phyloP scores from a whole-genome alignment of 2,888 invertebrate species.

The Muscina levida region DNA sequence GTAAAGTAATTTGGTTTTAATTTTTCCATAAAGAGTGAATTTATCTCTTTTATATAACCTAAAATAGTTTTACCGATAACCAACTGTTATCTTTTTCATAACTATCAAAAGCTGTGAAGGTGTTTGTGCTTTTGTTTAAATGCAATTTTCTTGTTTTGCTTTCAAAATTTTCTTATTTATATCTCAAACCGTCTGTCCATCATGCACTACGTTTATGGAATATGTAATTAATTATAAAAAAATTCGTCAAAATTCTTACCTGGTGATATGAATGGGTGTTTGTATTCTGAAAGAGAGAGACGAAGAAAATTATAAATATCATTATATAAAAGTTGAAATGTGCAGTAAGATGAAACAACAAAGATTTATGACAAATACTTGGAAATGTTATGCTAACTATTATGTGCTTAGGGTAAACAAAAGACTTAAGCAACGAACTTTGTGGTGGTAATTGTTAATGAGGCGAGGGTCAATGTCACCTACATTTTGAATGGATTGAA shows the following conservation, averaged over 20 bases:
- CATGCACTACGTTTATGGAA: slow-evolving; percentile 55
- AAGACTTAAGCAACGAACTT: slow-evolving; percentile 9
- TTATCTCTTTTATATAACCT: no score
- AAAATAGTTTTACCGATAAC: no score
- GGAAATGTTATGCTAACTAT: no score
- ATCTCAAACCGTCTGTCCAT: not conserved
- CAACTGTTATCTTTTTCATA: no score
- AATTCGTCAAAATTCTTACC: slow-evolving; percentile 49
- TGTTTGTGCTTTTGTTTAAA: slow-evolving; percentile 19
- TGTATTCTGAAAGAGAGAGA: slow-evolving; percentile 49
- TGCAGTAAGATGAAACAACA: no score
- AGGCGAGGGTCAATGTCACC: not conserved
- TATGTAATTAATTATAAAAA: slow-evolving; percentile 53
- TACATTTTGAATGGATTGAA: not conserved
- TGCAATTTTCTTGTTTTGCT: slow-evolving; percentile 16
- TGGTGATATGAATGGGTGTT: slow-evolving; percentile 15
- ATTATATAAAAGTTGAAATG: no score
- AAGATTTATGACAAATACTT: slow-evolving; percentile 23
- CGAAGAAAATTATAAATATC: slow-evolving; percentile 7
- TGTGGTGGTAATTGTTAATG: not conserved
- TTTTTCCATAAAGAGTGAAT: slow-evolving; percentile 12
- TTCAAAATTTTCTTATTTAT: not conserved
- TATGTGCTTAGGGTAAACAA: not conserved
- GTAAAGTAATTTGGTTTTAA: slow-evolving; percentile 30
- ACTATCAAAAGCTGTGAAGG: no score